Evolutionary conservation across 2,888 invertebrate species (phyloP).

Genomic region (Drosophila sordidula): DNA sequence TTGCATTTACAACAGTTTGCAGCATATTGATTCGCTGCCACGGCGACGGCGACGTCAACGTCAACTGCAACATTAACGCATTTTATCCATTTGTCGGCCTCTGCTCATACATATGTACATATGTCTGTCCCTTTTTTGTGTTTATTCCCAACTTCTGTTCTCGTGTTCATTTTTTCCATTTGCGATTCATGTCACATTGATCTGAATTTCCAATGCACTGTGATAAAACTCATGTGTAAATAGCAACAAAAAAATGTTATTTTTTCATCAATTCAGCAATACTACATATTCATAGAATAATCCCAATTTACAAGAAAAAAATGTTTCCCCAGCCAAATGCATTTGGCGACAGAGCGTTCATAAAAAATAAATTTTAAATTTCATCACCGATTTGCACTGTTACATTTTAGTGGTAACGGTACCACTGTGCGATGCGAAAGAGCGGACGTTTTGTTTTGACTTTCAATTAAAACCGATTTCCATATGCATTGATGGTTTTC

Average conservation of each 20-base stretch:
- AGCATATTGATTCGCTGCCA: slow-evolving; percentile 70
- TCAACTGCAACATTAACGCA: slow-evolving; percentile 52
- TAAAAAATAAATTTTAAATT: background rate
- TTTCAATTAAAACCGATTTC: slow-evolving; percentile 54
- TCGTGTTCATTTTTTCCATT: slow-evolving; percentile 13
- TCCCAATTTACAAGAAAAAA: too few species aligned
- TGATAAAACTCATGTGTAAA: slow-evolving; percentile 4
- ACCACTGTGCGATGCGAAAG: slow-evolving; percentile 26
- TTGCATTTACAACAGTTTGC: slow-evolving; percentile 46
- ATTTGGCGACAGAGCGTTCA: background rate
- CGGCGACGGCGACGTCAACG: slow-evolving; percentile 11
- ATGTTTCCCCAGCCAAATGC: too few species aligned
- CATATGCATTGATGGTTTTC: slow-evolving; percentile 44
- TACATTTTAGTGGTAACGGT: background rate
- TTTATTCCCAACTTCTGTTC: slow-evolving; percentile 23
- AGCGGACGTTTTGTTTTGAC: slow-evolving; percentile 9
- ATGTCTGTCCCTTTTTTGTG: slow-evolving; percentile 29
- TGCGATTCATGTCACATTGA: slow-evolving; percentile 41
- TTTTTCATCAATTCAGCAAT: background rate
- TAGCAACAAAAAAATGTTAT: background rate
- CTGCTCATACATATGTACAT: slow-evolving; percentile 21
- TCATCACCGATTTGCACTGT: background rate
- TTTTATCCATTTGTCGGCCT: slow-evolving; percentile 62
- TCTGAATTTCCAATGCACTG: slow-evolving; percentile 27
- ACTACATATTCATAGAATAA: background rate